Evolutionary conservation across 1,140 invertebrate genomes (phyloP).

Genomic region (Micrasema longulum): DNA sequence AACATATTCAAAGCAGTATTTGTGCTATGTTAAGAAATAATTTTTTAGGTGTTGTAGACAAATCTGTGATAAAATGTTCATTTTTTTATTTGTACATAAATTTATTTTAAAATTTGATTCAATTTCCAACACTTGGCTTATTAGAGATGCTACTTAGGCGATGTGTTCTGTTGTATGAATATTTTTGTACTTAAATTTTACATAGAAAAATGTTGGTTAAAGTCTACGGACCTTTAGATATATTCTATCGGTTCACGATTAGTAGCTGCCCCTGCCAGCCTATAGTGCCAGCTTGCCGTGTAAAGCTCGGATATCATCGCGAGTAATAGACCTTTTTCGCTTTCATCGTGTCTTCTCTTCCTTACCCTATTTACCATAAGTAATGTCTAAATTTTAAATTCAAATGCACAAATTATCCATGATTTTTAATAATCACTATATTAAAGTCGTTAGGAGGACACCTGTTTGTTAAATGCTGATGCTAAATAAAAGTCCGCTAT

Average conservation of each 20-base stretch:
- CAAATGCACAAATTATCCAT: slow-evolving; percentile 29
- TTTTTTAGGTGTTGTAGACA: slow-evolving; percentile 57
- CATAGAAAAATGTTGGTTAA: slow-evolving; percentile 31
- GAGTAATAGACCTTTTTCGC: not conserved
- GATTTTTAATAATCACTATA: no score
- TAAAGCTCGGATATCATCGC: not conserved
- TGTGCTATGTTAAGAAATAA: slow-evolving; percentile 55
- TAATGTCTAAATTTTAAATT: slow-evolving; percentile 6
- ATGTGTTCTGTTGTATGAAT: slow-evolving; percentile 49
- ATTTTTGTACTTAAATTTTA: slow-evolving; percentile 54
- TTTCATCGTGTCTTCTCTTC: slow-evolving; percentile 27
- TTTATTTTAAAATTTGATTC: slow-evolving; percentile 40
- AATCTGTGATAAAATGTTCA: slow-evolving; percentile 58
- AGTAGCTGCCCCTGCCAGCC: slow-evolving; percentile 6
- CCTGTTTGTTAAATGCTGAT: no score
- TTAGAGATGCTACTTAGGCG: slow-evolving; percentile 47
- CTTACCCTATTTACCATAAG: not conserved
- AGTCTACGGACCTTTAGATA: slow-evolving; percentile 14
- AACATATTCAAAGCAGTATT: slow-evolving; percentile 53
- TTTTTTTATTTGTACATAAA: slow-evolving; percentile 50
- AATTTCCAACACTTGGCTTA: slow-evolving; percentile 40
- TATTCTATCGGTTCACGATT: not conserved
- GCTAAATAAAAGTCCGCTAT: no score
- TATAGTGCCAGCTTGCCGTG: not conserved
- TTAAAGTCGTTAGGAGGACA: no score